Base-by-base conservation (phyloP, 2,888 invertebrate genomes). In the Brachynemurus nebulosus region DNA sequence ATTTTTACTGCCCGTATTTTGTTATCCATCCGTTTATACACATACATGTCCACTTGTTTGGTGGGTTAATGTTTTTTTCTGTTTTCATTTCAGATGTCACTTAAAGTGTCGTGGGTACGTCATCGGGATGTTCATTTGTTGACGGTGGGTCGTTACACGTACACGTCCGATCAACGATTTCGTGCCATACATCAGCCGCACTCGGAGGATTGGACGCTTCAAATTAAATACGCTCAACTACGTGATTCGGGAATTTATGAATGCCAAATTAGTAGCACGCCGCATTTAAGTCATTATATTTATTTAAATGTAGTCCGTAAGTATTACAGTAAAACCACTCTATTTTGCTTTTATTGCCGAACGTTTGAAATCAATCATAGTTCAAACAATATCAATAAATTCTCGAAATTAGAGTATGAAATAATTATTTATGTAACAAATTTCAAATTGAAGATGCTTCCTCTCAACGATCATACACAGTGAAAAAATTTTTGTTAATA, bases 201-300 rank as follows among this genome's bases (percentile, higher is more conserved):
- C 56, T 79, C 86, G 49, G 90, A 90, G 66, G 91, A 91, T 68
- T 91, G 90, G 89, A 86, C 84, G 50, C 73, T 92, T 54, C 85
- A 86, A 69, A 88, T 92, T 65, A 89, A 90, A 65, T 91, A 89
- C 62, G 86, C 90, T 1, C 90, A 91, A 62, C 84, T 86, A 62
- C 75, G 88, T 53, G 91, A 92, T 65, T 79, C 81, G 14, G 91
- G 91, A 48, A 79, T 88, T 56, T 92, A 92, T 68, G 91, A 92
- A 68, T 92, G 91, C 66, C 92, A 92, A 72, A 85, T 92, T 60
- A 89, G 88, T 54, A 90, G 90, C 49, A 89, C 89, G 46, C 90
- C 91, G 17, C 90, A 90, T 60, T 82, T 89, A 74, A 88, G 89
- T 59, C 89, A 90, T 65, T 89, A 85, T 63, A 84, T 92, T 61